Evolutionary conservation across 2,888 invertebrate species (phyloP), one percentile per base, ranked within the genome.

Genomic region (Panzeria rudis): DNA sequence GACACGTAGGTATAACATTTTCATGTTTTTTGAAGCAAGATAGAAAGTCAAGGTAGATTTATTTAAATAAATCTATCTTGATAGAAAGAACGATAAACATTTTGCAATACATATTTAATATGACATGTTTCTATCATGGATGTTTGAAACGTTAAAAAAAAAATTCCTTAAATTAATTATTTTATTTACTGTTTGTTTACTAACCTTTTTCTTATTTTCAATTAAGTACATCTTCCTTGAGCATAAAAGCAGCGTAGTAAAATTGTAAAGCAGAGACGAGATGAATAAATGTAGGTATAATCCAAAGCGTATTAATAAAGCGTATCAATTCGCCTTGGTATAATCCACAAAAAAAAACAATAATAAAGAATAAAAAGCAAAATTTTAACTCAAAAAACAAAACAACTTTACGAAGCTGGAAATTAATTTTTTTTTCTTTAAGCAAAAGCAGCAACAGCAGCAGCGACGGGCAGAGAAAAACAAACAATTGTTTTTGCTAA

Each of bases 191-290:
- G 1, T 52, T 82, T 76, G 62, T 71, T 72, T 38, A 72, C 82
- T 83, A 66, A 83, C 82, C 82, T 77, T 81, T 23, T 71, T 56
- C 15, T 32, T 61, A 25, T 23, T 61, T 62, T 44, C 56, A 80
- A 66, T 72, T 71, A n/a, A n/a, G n/a, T n/a, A 38, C 62, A 78
- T 11, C 62, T 47, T 73, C 38, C 50, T 38, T 25, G 35, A 52
- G 23, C 41, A 20, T 23, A 20, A 73, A 61, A 17, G 29, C 56
- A 61, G 44, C 9, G 11, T 8, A 44, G 52, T 20, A 61, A 54
- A 6, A 32, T 29, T 1, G 8, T 38, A 32, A 25, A 29, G 29
- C 47, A 56, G 15, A 38, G 20, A 59, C 68, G 59, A 17, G n/a
- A 29, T 13, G 61, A 41, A 41, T 20, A 71, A 52, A 62, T 44